Evolutionary conservation across 2,113 vertebrate genomes (phyloP), one percentile per base, ranked within the genome.

Genomic region (Phrynosoma platyrhinos): DNA sequence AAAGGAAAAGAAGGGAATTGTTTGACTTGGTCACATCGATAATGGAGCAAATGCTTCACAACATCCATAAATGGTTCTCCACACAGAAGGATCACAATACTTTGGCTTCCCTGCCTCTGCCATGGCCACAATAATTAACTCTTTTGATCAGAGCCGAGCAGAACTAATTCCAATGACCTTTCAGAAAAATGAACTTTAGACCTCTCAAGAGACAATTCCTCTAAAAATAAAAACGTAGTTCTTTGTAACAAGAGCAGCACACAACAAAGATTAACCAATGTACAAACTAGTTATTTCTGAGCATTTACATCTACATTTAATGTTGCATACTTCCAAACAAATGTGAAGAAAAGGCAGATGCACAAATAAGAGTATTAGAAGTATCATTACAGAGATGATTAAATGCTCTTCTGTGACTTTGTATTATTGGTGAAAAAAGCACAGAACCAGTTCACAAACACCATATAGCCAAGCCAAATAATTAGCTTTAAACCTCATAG

Each of bases 381-480:
- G 90, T 93, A 87, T 92, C 90, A 84, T 92, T 94, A 91, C 77
- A 85, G 68, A 93, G 75, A 87, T 91, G 87, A 96, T 92, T 94
- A 95, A 94, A 91, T 87, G 66, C 69, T 94, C 84, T 64, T 82
- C 90, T 93, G 80, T 82, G 91, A 82, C 72, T 90, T 93, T 75
- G 91, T 85, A 83, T 84, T 66, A 58, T 64, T 93, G 69, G 78
- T 90, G 87, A 94, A 93, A 25, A 52, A 94, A 80, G 79, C 53
- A 91, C 91, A 91, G 88, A 58, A 20, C 42, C 71, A 47, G 74
- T 85, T 93, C 18, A 42, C 79, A 74, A 74, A 83, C 30, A 40
- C 66, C 90, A 87, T 20, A 55, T 20, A 91, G 91, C 93, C 94
- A 95, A 95, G 92, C 32, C 55, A 96, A 95, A 95, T 92, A 95